Base-by-base conservation (phyloP, 2,888 invertebrate genomes). In the Endomychus coccineus region DNA sequence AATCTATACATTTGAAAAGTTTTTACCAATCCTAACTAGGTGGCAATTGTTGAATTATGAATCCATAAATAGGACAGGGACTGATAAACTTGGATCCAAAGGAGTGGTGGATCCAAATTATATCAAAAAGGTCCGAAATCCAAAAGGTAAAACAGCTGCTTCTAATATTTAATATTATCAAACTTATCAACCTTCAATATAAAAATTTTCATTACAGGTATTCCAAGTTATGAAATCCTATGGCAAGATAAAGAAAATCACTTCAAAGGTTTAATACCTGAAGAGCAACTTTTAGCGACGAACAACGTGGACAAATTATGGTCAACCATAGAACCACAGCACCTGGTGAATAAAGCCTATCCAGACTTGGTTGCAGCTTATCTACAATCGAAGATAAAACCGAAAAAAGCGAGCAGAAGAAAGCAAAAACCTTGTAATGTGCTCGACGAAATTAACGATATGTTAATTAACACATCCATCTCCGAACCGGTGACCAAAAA, bases 1-100 rank as follows among this genome's bases (percentile, higher is more conserved):
- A 54, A 70, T 78, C 16, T 87, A 88, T 58, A 74, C 80, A 22
- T 79, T 86, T 44, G 78, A 81, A 52, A 88, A 87, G 60, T 78
- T 85, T 47, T 68, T 87, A 38, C 84, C 86, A 0, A 58, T 89
- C 25, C 58, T 82, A 13, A 84, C 84, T 0, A 74, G 86, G 48
- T 87, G 85, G 85, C 83, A 85, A 54, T 62, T 83, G 15, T 59
- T 73, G 42, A 69, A 74, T 64, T 50, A 44, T 23, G 45, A 54
- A 22, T 11, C 33, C n/a, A 27, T 48, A n/a, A 21, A 39, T 12
- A 36, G 22, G 6, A 34, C 34, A 16, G 30, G 31, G 10, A 27
- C 42, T 24, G 41, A 50, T 6, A 27, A 37, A 6, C 27, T 40
- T n/a, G 44, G 49, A 21, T 29, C 45, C 4, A 49, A 48, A 27